Base-by-base conservation (phyloP, 2,797 vertebrate genomes). In the Otolemur crassicaudatus region DNA sequence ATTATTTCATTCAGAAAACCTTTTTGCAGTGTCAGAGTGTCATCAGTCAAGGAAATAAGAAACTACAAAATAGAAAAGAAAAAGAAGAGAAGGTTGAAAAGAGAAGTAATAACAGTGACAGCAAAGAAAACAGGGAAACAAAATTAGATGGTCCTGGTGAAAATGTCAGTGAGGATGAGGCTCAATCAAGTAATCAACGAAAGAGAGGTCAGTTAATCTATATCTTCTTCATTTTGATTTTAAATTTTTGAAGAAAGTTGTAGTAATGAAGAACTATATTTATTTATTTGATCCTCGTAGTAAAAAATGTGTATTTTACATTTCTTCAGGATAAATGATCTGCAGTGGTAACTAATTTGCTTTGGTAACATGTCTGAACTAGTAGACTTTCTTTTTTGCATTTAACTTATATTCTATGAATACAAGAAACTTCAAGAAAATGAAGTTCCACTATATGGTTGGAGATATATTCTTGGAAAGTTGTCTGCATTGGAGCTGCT, bases 21-120 rank as follows among this genome's bases (percentile, higher is more conserved):
- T 95, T 98, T 94, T 98, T 98, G 94, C 98, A 99, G 98, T 99
- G 99, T 96, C 99, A 99, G 97, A 99, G 98, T 97, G 95, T 98
- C 75, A 98, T 98, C 91, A 98, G 98, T 97, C 98, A 98, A 97
- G 98, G 99, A 70, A 99, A 97, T 72, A 99, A 99, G 98, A 99
- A 99, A 97, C 86, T 98, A 2, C 97, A 98, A 73, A 98, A 97
- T 1, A 99, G 98, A 97, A 98, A 98, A 94, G 99, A 99, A 87
- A 99, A 99, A 88, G 99, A 99, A 94, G 98, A 99, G 87, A 99
- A 99, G 91, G 94, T 97, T 86, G 98, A 98, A 87, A 99, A 98
- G 97, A 99, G 98, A 37, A 98, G 98, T 53, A 98, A 98, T 53
- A 98, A 98, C 83, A 98, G 90, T 87, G 99, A 98, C 87, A 98